Percentiles rank a stretch among this genome's conserved stretches.
Conservation (phyloP, 2,888 invertebrate species). For the Hartigia nigra region DNA sequence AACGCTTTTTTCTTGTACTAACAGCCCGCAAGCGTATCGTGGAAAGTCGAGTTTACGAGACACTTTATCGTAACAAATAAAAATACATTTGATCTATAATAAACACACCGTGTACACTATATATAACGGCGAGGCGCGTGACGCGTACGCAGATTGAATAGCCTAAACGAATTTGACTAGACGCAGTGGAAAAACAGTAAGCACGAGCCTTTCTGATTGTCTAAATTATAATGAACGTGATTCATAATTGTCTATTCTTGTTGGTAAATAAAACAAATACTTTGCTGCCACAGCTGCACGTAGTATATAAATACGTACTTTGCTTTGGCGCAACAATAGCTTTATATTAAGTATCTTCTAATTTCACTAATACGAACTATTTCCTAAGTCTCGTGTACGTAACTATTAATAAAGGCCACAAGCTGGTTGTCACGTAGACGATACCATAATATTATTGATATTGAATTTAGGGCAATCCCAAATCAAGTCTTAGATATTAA, state of each 20-base stretch:
- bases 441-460: neutral
- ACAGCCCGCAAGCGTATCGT: neutral
- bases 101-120: neutral
- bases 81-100: neutral
- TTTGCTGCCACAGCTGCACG: neutral
- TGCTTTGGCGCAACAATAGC: neutral
- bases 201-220: conserved; percentile 55
- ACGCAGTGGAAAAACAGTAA: conserved; percentile 21
- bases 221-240: conserved; percentile 23
- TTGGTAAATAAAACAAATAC: neutral
- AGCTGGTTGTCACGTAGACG: neutral
- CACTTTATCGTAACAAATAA: neutral
- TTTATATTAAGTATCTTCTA: neutral
- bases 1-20: neutral
- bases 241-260: neutral
- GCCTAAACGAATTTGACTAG: neutral
- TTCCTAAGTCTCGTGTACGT: neutral
- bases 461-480: neutral
- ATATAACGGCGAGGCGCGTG: neutral
- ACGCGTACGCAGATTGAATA: neutral
- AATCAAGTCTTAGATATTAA: neutral
- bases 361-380: neutral
- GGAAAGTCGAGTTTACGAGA: neutral
- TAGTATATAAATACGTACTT: neutral
- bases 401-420: neutral